Percentiles rank a stretch among this genome's conserved stretches.
phyloP scores from a whole-genome alignment of 2,797 vertebrate species.

The Scleropages formosus region DNA sequence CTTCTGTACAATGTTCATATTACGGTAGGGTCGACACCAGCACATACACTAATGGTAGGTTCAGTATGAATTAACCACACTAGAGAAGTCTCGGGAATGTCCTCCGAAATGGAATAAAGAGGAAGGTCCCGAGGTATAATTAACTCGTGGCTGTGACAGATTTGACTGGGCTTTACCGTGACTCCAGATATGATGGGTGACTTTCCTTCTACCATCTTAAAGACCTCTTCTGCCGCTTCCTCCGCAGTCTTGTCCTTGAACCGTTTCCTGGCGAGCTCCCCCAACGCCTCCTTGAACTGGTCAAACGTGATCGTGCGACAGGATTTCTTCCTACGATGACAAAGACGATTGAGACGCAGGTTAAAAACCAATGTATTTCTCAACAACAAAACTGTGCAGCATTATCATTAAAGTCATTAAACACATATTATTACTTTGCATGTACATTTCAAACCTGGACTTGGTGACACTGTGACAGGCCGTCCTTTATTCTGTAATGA shows the following conservation, averaged over 20 bases:
- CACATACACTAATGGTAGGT: too few relatives aligned
- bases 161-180: constrained; percentile 61
- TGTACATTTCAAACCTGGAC: neutral
- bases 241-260: constrained; percentile 85
- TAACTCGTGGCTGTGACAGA: too few relatives aligned
- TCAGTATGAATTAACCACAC: too few relatives aligned
- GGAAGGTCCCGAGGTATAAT: neutral
- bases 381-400: neutral
- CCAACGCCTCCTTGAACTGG: constrained; percentile 86
- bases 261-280: constrained; percentile 85
- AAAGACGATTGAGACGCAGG: constrained; percentile 30
- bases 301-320: constrained; percentile 89
- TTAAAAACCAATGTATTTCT: neutral
- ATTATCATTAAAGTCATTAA: neutral
- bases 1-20: too few relatives aligned
- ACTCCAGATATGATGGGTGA: constrained; percentile 83
- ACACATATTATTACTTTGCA: neutral
- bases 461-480: too few relatives aligned
- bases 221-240: constrained; percentile 83
- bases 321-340: constrained; percentile 79
- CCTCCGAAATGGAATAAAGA: neutral
- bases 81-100: too few relatives aligned
- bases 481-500: too few relatives aligned
- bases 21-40: too few relatives aligned
- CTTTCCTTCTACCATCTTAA: constrained; percentile 88